These are phyloP conservation scores for Petrocephalus sullivani DNA, from an alignment of 2,797 vertebrate species.

Conservation along the genomic window DNA sequence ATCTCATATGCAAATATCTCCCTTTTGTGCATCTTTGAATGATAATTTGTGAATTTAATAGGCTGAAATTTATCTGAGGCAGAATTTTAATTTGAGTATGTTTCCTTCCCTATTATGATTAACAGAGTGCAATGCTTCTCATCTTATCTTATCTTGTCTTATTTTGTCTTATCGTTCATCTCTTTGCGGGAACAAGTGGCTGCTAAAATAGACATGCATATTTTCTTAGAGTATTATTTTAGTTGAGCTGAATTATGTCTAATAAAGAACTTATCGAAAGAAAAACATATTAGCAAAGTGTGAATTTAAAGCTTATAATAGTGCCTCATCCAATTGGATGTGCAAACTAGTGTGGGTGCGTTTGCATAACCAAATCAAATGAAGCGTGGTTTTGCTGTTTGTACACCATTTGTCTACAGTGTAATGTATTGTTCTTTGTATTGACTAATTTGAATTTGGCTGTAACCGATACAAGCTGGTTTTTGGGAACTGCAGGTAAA, in stretches of 20 bases:
- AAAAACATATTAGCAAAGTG: not conserved
- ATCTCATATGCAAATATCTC: constrained; percentile 46
- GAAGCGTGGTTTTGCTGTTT: not conserved
- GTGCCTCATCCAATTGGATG: constrained; percentile 3
- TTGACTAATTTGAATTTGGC: not conserved
- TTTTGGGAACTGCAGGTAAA: not conserved
- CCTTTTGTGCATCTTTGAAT: constrained; percentile 26
- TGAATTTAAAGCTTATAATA: not conserved
- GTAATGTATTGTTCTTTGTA: not conserved
- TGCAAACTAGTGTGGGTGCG: not conserved
- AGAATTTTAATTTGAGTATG: constrained; percentile 9
- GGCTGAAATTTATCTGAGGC: constrained; percentile 9
- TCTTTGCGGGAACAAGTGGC: not conserved
- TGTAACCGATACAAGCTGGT: not conserved
- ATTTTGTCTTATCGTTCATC: not conserved
- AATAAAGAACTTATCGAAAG: not conserved
- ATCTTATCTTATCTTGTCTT: not conserved
- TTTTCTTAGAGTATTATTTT: not conserved
- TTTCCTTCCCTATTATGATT: not conserved
- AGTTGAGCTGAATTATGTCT: constrained; percentile 9
- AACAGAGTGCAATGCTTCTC: not conserved
- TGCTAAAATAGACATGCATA: not conserved
- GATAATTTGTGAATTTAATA: constrained; percentile 34
- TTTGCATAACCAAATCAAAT: not conserved
- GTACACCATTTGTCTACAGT: not conserved